phyloP scores from a whole-genome alignment of 2,888 invertebrate species.

The Bruchidius siliquastri region DNA sequence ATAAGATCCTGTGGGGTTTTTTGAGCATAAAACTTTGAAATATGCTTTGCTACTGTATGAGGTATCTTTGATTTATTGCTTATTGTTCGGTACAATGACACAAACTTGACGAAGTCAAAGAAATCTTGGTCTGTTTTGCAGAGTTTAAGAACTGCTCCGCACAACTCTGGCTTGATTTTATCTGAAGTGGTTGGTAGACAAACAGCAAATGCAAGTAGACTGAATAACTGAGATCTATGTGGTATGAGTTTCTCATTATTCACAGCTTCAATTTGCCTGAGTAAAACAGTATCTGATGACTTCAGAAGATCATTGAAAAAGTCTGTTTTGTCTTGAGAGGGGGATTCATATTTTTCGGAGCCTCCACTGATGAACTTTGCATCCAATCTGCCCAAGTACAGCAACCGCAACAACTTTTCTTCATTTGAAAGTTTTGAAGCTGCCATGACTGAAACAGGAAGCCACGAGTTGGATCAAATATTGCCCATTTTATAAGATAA shows the following conservation, averaged over 20 bases:
- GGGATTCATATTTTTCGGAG: constrained; percentile 26
- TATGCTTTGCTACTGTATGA: constrained; percentile 52
- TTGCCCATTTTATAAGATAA: background rate
- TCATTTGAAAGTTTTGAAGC: constrained; percentile 22
- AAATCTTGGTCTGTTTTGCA: constrained; percentile 56
- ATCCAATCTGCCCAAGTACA: constrained; percentile 31
- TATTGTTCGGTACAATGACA: constrained; percentile 16
- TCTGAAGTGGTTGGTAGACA: background rate
- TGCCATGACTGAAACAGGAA: constrained; percentile 12
- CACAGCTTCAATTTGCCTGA: constrained; percentile 25
- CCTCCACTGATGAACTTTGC: constrained; percentile 34
- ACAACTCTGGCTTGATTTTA: constrained; percentile 22
- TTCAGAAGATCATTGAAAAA: constrained; percentile 14
- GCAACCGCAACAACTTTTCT: constrained; percentile 32
- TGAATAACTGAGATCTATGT: constrained; percentile 28
- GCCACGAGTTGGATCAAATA: background rate
- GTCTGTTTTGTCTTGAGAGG: constrained; percentile 10
- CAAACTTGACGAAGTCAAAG: constrained; percentile 37
- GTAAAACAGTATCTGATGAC: constrained; percentile 19
- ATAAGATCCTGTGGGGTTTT: constrained; percentile 60
- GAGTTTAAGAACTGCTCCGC: constrained; percentile 43
- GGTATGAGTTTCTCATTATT: constrained; percentile 30
- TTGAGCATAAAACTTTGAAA: constrained; percentile 61
- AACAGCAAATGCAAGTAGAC: constrained; percentile 26
- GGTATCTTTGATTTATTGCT: constrained; percentile 24